Base-by-base conservation (phyloP, 2,888 invertebrate species). In the Uloborus plumipes region DNA sequence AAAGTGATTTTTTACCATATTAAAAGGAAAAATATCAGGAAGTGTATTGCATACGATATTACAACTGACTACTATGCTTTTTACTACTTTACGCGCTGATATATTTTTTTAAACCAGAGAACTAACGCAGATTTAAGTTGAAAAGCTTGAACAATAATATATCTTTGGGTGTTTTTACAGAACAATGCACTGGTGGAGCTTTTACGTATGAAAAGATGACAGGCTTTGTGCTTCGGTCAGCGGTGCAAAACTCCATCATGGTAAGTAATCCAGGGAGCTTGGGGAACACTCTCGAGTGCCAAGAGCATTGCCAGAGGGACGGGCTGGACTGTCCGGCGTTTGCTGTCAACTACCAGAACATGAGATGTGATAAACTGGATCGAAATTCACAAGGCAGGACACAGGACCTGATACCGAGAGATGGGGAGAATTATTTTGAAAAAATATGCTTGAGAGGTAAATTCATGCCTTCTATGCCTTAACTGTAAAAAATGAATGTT, bases 161-260 rank as follows among this genome's bases (percentile, higher is more conserved):
- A 39, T 39, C 39, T 39, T 39, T 39, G 39, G 11, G 11, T 39
- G 3, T 7, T 39, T 39, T 47, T 61, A 14, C 85, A 89, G 89
- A 89, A 85, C 88, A 88, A 85, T 90, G 90, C 86, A 89, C 89
- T 62, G 89, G 89, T 55, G 90, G 89, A 11, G 87, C 89, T 22
- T 89, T 90, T 85, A 89, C 90, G 6, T 90, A 89, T 85, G 90
- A 90, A 85, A 90, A 90, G 85, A 88, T 90, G 47, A 89, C 89
- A 2, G 89, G 89, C 2, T 88, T 88, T 85, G 88, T 89, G 53
- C 87, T 90, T 16, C 85, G 89, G 39, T 88, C 88, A 13, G 90
- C 90, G 0, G 88, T 88, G 65, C 88, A 89, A 84, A 88, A 88
- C 49, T 87, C 88, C 0, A 88, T 89, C 61, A 87, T 87, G 51